phyloP scores from a whole-genome alignment of 2,797 vertebrate species.

The Capromys pilorides region DNA sequence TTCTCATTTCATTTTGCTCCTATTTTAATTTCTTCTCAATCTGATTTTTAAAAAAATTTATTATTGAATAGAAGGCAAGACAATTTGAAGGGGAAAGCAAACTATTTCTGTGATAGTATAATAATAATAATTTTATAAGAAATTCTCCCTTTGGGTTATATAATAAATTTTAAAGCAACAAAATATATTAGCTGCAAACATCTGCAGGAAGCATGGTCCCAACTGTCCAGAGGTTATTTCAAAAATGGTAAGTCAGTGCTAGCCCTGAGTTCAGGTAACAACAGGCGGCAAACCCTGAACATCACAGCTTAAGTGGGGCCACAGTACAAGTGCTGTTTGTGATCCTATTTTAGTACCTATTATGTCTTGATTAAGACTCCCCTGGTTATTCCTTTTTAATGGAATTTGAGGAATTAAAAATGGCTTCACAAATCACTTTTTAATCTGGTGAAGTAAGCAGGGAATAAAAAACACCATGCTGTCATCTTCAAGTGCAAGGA shows the following conservation, averaged over 20 bases:
- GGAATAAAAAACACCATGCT: constrained; percentile 77
- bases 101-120: constrained; percentile 46
- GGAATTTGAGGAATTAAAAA: constrained; percentile 82
- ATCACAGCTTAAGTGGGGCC: background rate
- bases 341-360: constrained; percentile 61
- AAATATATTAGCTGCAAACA: background rate
- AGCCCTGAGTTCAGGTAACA: background rate
- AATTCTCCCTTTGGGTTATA: constrained; percentile 51
- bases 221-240: background rate
- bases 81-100: constrained; percentile 44
- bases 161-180: constrained; percentile 41
- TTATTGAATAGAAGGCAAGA: constrained; percentile 70
- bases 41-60: constrained; percentile 57
- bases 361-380: constrained; percentile 78
- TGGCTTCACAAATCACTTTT: constrained; percentile 81
- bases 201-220: background rate
- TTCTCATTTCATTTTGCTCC: constrained; percentile 69
- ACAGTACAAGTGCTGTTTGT: background rate
- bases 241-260: background rate
- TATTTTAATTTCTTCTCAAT: constrained; percentile 75
- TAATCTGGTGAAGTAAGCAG: constrained; percentile 79
- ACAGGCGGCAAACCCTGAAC: background rate
- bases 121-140: constrained; percentile 37
- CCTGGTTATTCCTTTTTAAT: constrained; percentile 74
- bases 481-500: constrained; percentile 77